phyloP scores from a whole-genome alignment of 2,888 invertebrate genomes.

The Thumatha senex region DNA sequence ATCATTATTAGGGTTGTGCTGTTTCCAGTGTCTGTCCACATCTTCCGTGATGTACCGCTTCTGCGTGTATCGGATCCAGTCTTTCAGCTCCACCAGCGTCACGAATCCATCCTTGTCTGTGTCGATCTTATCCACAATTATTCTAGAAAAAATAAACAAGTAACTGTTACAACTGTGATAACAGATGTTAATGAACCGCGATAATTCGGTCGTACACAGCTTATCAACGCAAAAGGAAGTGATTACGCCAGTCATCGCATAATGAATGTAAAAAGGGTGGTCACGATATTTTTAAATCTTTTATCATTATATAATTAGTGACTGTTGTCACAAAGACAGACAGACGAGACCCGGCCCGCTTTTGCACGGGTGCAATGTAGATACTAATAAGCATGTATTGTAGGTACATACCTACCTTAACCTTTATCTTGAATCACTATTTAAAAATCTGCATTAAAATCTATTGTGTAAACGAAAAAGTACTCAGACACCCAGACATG shows the following conservation, averaged over 20 bases:
- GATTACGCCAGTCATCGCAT: background rate
- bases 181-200: conserved; percentile 37
- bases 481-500: no score
- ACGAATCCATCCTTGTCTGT: conserved; percentile 91
- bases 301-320: no score
- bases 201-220: conserved; percentile 13
- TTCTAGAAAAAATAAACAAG: conserved; percentile 75
- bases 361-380: no score
- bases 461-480: no score
- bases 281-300: no score
- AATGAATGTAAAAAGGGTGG: background rate
- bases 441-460: no score
- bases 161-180: conserved; percentile 27
- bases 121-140: conserved; percentile 97
- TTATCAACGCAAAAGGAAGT: background rate
- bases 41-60: conserved; percentile 96
- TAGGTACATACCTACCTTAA: no score
- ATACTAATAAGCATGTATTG: no score
- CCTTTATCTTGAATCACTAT: no score
- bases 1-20: conserved; percentile 91
- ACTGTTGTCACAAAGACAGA: no score
- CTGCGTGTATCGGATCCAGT: conserved; percentile 98
- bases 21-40: conserved; percentile 96
- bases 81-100: conserved; percentile 94
- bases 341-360: no score